Conservation (phyloP, 2,113 vertebrate genomes). For the Rhea pennata region DNA sequence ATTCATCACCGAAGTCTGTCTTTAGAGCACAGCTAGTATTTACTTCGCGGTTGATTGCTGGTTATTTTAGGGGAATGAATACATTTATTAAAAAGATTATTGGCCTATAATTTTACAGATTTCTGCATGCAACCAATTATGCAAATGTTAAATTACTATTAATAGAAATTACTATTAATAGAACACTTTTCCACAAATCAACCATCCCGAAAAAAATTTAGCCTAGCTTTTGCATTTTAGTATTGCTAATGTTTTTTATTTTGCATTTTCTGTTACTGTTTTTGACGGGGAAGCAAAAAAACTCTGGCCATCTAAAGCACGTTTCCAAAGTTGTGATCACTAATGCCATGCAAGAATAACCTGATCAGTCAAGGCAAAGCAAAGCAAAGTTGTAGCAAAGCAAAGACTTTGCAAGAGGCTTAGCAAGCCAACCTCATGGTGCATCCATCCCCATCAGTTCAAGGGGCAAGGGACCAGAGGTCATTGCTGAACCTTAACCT, state of each 20-base stretch:
- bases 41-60: not conserved
- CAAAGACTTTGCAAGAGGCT: not conserved
- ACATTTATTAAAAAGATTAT: not conserved
- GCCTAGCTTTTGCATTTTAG: not conserved
- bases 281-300: not conserved
- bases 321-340: not conserved
- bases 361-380: not conserved
- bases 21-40: not conserved
- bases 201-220: conserved; percentile 8
- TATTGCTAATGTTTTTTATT: not conserved
- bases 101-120: not conserved
- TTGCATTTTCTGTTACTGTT: not conserved
- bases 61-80: not conserved
- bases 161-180: conserved; percentile 6
- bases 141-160: not conserved
- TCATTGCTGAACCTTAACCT: conserved; percentile 56
- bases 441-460: not conserved
- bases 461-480: conserved; percentile 39
- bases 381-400: not conserved
- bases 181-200: not conserved
- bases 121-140: not conserved
- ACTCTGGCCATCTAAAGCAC: not conserved
- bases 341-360: conserved; percentile 16
- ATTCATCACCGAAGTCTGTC: not conserved
- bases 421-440: not conserved